Percentiles rank a stretch among this genome's conserved stretches.
Conservation (phyloP, 2,797 vertebrate species). For the Triplophysa yarkandensis region DNA sequence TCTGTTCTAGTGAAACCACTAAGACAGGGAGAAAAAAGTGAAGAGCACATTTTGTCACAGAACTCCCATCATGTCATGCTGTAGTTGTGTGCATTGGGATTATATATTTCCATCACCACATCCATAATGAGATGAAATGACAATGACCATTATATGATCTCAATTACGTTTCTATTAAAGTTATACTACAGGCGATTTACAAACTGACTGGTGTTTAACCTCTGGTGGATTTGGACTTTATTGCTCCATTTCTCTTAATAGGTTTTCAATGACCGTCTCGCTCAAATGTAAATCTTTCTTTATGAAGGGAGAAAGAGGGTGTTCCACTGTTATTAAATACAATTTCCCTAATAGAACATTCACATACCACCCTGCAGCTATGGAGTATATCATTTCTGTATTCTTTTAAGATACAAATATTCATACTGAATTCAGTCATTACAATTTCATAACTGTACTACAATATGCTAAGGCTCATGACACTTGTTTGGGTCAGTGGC, state of each 20-base stretch:
- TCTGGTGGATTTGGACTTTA: neutral
- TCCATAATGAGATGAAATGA: neutral
- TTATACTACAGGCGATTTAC: constrained; percentile 11
- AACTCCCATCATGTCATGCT: neutral
- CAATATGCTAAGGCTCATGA: neutral
- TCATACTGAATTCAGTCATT: neutral
- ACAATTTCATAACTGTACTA: neutral
- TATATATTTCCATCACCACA: neutral
- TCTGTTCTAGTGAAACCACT: neutral
- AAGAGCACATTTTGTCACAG: neutral
- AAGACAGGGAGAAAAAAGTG: neutral
- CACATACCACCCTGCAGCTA: constrained; percentile 36
- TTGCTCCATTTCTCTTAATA: constrained; percentile 19
- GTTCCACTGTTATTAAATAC: constrained; percentile 32
- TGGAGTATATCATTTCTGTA: neutral
- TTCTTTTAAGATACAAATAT: neutral
- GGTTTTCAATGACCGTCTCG: constrained; percentile 30
- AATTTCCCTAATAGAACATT: constrained; percentile 34
- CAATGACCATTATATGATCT: constrained; percentile 9
- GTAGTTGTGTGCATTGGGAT: constrained; percentile 5
- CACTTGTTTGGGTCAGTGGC: neutral
- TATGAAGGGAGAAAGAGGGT: constrained; percentile 41
- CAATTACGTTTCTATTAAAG: constrained; percentile 28
- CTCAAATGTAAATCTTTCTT: constrained; percentile 13
- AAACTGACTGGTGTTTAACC: constrained; percentile 11